Conservation (phyloP, 2,113 vertebrate species). For the Dicerorhinus sumatrensis region DNA sequence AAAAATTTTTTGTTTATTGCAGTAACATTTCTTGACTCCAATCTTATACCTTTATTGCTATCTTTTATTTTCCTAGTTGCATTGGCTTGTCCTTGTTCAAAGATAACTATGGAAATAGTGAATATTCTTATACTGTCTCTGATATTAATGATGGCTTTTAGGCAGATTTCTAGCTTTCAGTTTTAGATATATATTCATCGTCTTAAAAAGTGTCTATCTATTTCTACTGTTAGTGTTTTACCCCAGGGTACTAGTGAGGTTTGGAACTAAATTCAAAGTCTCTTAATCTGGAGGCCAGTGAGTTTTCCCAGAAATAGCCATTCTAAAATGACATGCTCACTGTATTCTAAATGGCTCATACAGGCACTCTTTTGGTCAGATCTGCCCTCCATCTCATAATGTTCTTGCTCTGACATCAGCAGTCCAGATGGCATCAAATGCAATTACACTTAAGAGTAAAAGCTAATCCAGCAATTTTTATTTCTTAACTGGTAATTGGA, state of each 20-base stretch:
- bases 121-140: neutral
- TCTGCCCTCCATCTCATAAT: constrained; percentile 13
- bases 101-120: constrained; percentile 28
- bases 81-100: neutral
- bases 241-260: neutral
- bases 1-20: too few relatives aligned
- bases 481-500: constrained; percentile 22
- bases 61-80: neutral
- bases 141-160: constrained; percentile 42
- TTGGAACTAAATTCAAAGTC: constrained; percentile 37
- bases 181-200: neutral
- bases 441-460: constrained; percentile 46
- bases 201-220: constrained; percentile 36
- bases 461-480: neutral
- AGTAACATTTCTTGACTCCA: constrained; percentile 54
- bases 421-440: constrained; percentile 40
- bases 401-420: constrained; percentile 31
- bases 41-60: neutral
- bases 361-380: neutral
- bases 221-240: constrained; percentile 44
- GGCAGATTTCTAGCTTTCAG: neutral
- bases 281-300: constrained; percentile 5
- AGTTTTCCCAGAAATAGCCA: constrained; percentile 31
- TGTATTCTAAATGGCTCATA: constrained; percentile 12
- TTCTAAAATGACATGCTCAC: constrained; percentile 22